phyloP scores from a whole-genome alignment of 1,140 invertebrate species.

The Drosophila sulfurigaster region DNA sequence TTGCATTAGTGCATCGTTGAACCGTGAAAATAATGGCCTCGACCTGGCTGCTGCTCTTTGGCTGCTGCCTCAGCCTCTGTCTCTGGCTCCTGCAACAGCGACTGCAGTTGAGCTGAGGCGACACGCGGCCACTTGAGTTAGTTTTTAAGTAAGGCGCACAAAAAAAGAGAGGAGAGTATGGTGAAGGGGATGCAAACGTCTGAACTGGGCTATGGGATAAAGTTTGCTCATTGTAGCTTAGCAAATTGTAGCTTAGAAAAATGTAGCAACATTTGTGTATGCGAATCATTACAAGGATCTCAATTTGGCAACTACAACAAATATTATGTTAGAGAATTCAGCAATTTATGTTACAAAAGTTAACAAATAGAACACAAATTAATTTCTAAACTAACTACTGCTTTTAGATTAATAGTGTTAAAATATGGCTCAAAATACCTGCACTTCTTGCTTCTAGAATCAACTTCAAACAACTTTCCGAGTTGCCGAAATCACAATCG shows the following conservation, averaged over 20 bases:
- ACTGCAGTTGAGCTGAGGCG: conserved; percentile 18
- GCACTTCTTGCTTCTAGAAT: too few relatives aligned
- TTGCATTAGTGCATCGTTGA: conserved; percentile 50
- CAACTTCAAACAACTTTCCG: too few relatives aligned
- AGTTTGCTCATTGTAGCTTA: conserved; percentile 20
- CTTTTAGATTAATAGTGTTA: too few relatives aligned
- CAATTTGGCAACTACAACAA: not conserved
- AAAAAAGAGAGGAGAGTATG: not conserved
- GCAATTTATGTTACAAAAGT: not conserved
- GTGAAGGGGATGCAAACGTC: not conserved
- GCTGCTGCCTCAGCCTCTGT: not conserved
- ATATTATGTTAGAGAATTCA: not conserved
- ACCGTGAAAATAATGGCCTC: conserved; percentile 60
- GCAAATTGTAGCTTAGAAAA: not conserved
- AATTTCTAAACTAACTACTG: not conserved
- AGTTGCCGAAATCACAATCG: too few relatives aligned
- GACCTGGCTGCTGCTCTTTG: conserved; percentile 14
- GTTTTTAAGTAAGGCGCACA: not conserved
- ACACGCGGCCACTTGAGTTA: conserved; percentile 1
- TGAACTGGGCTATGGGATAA: conserved; percentile 10
- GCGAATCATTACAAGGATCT: not conserved
- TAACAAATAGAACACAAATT: not conserved
- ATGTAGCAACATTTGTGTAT: conserved; percentile 7
- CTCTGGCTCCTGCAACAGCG: not conserved
- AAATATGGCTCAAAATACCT: too few relatives aligned